Evolutionary conservation across 1,140 invertebrate species (phyloP).

Genomic region (Artemia franciscana): DNA sequence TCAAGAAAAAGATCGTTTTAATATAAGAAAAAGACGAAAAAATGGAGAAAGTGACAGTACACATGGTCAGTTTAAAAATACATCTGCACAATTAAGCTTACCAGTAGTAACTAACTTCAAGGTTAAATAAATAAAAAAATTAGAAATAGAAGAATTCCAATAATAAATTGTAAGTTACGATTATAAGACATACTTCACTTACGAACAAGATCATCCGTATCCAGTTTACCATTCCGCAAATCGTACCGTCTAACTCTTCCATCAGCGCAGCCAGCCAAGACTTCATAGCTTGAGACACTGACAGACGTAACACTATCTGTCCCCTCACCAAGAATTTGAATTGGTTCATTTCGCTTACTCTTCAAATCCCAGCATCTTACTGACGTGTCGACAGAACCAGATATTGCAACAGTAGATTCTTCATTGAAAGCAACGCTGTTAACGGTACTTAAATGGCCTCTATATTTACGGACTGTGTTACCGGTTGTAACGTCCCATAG

Average conservation of each 20-base stretch:
- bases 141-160: neutral
- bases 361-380: conserved; percentile 72
- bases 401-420: conserved; percentile 67
- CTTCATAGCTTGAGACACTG: conserved; percentile 45
- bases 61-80: neutral
- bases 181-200: conserved; percentile 13
- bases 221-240: conserved; percentile 54
- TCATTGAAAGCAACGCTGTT: conserved; percentile 81
- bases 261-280: conserved; percentile 75
- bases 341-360: conserved; percentile 40
- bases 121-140: neutral
- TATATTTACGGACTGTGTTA: conserved; percentile 46
- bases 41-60: too few relatives aligned
- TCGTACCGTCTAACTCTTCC: conserved; percentile 68
- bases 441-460: conserved; percentile 66
- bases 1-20: too few relatives aligned
- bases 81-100: neutral
- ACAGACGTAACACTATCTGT: conserved; percentile 77
- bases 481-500: conserved; percentile 74
- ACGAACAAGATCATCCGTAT: conserved; percentile 64
- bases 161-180: too few relatives aligned
- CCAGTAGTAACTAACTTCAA: neutral
- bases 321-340: conserved; percentile 65
- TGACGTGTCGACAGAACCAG: conserved; percentile 73
- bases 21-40: too few relatives aligned